A percentile compares a stretch with the other conserved stretches of the same genome.
Evolutionary conservation across 2,113 vertebrate genomes (phyloP).

Genomic region (Pao palembangensis): DNA sequence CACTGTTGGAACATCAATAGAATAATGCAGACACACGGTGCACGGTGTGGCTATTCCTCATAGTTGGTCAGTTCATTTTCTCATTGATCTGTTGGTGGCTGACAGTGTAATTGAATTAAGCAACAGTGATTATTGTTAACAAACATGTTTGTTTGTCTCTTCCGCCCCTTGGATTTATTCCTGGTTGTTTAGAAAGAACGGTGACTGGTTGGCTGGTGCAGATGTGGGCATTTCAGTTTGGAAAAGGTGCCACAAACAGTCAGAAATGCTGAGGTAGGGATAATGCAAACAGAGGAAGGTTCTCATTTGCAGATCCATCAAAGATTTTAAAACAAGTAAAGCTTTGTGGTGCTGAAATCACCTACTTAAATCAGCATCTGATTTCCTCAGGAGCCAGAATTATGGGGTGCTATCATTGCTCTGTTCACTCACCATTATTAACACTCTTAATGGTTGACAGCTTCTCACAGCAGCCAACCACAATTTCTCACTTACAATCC

Average conservation of each 20-base stretch:
- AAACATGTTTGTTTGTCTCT: constrained; percentile 67
- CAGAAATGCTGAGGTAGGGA: background rate
- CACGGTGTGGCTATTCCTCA: constrained; percentile 62
- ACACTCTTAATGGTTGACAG: constrained; percentile 42
- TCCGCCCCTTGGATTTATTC: constrained; percentile 14
- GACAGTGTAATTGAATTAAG: constrained; percentile 71
- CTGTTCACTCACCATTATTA: constrained; percentile 39
- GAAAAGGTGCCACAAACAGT: too few relatives aligned
- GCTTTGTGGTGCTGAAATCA: constrained; percentile 40
- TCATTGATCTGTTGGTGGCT: constrained; percentile 75
- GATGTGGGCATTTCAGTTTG: background rate
- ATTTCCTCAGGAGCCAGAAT: constrained; percentile 45
- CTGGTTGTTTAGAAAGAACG: background rate
- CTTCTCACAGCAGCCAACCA: constrained; percentile 34
- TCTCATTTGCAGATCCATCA: constrained; percentile 30
- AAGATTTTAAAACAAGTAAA: constrained; percentile 40
- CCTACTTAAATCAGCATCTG: constrained; percentile 40
- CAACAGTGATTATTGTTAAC: constrained; percentile 61
- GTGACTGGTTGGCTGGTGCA: background rate
- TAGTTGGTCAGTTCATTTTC: constrained; percentile 68
- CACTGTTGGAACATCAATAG: constrained; percentile 71
- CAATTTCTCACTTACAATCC: constrained; percentile 7
- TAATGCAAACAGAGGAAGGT: constrained; percentile 5
- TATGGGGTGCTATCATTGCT: constrained; percentile 46
- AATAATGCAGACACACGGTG: constrained; percentile 57